A percentile compares a stretch with the other conserved stretches of the same genome.
Evolutionary conservation across 2,797 vertebrate species (phyloP).

Genomic region (Sebastes minor): DNA sequence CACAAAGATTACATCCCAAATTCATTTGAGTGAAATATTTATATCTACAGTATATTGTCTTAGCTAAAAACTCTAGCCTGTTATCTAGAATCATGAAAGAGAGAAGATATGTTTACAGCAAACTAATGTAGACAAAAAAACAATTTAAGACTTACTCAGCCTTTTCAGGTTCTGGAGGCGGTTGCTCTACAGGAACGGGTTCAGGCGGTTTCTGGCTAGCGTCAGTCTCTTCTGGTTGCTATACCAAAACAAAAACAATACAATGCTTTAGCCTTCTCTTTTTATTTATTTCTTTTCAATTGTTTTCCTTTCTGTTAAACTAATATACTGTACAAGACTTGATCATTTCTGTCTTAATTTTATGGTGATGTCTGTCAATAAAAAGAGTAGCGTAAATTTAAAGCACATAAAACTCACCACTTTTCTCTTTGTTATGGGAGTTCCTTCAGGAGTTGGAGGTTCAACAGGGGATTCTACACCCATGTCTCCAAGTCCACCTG

Average conservation of each 20-base stretch:
- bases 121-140: neutral
- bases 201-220: conserved; percentile 72
- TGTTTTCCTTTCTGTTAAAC: neutral
- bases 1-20: neutral
- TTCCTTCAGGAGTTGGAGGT: conserved; percentile 93
- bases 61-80: neutral
- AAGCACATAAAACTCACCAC: conserved; percentile 56
- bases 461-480: conserved; percentile 88
- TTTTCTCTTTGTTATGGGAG: conserved; percentile 91
- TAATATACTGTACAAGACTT: neutral
- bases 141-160: conserved; percentile 82
- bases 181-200: conserved; percentile 74
- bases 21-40: neutral
- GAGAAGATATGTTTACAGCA: neutral
- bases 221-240: conserved; percentile 77
- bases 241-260: conserved; percentile 19
- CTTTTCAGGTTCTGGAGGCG: conserved; percentile 86
- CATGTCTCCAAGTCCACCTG: conserved; percentile 93
- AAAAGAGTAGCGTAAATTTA: neutral
- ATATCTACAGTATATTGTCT: neutral
- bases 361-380: neutral
- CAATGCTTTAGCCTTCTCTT: neutral
- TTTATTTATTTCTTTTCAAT: neutral
- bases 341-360: neutral
- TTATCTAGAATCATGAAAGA: neutral